Conservation (phyloP, 2,888 invertebrate species). For the Netelia fuscicornis region DNA sequence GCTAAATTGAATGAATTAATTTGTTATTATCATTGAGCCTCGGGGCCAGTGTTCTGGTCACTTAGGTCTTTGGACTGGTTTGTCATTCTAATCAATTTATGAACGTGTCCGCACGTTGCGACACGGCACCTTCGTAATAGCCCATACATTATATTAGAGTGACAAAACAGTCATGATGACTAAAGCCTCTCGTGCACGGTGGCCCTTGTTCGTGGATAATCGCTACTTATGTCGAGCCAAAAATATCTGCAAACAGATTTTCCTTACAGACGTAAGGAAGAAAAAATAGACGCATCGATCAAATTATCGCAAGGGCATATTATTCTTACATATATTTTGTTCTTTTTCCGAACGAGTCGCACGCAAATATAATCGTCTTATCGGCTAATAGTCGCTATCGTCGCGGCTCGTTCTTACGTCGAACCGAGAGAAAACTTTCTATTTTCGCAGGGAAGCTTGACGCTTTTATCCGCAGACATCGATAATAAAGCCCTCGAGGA, state of each 20-base stretch:
- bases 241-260: neutral
- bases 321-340: constrained; percentile 9
- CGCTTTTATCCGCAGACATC: constrained; percentile 55
- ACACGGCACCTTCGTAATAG: no score
- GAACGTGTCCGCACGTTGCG: no score
- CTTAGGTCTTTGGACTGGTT: no score
- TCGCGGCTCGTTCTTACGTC: constrained; percentile 10
- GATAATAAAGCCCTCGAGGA: constrained; percentile 47
- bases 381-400: constrained; percentile 22
- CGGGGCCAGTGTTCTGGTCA: no score
- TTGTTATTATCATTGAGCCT: no score
- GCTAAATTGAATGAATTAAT: no score
- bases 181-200: no score
- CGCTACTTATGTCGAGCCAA: constrained; percentile 1
- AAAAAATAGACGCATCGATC: constrained; percentile 13
- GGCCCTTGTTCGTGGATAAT: no score
- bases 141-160: no score
- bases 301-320: neutral
- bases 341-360: neutral
- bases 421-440: constrained; percentile 29
- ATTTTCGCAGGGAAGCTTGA: constrained; percentile 47
- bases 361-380: constrained; percentile 56
- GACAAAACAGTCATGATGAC: no score
- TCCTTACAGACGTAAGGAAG: neutral
- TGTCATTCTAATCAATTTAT: no score